Conservation (phyloP, 2,113 vertebrate genomes). For the human (Homo sapiens) region GRCh38 chr3:35320001-35320500, state of each 20-base stretch:
- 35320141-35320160: neutral
- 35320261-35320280: neutral
- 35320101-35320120: neutral
- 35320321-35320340: neutral
- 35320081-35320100: neutral
- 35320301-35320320: neutral
- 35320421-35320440: neutral
- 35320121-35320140: neutral
- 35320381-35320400: neutral
- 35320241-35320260: neutral
- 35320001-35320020: neutral
- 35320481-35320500: slow-evolving; percentile 36
- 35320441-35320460: neutral
- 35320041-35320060: neutral
- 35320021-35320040: neutral
- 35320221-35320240: neutral
- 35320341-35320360: neutral
- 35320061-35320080: neutral
- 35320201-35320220: neutral
- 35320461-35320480: neutral
- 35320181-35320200: neutral
- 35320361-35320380: neutral
- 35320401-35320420: neutral
- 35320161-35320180: neutral
- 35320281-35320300: neutral